Evolutionary conservation across 2,797 vertebrate species (phyloP), one percentile per base, ranked within the genome.

Genomic region (Synanceia verrucosa): DNA sequence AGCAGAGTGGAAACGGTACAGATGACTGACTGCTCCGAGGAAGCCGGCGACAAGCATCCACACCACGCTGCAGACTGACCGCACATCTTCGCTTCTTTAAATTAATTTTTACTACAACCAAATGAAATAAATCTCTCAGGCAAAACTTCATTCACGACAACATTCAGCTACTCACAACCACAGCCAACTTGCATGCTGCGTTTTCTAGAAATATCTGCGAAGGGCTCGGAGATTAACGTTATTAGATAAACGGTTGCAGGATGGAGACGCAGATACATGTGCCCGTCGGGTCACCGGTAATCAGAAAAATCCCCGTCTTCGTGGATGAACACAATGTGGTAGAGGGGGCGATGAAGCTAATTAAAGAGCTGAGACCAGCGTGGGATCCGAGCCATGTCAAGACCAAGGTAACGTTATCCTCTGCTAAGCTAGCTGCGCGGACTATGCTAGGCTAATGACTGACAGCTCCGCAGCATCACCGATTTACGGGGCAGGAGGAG

Each of bases 291-390:
- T 94, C 94, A 62, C 94, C 94, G 74, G 73, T 91, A 0, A 95
- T 97, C 34, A 89, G 85, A 28, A 94, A 92, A 87, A 91, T 96
- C 5, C 87, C 89, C 13, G 82, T 97, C 73, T 94, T 93, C 21
- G 96, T 97, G 81, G 95, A 97, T 28, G 96, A 96, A 31, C 94
- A 95, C 70, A 86, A 95, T 63, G 95, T 97, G 44, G 91, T 89
- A 16, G 94, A 94, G 3, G 97, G 97, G 0, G 96, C 97, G 33
- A 91, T 98, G 92, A 89, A 92, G 88, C 93, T 99, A 56, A 94
- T 99, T n/a, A 94, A 93, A 77, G 94, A 95, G 88, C 95, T 99
- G 72, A 94, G 97, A 87, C 97, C 97, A 19, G 83, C 86, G 44
- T 98, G 97, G 97, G 94, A 95, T 24, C 43, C 81, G 21, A 85